Conservation (phyloP, 2,113 vertebrate genomes). For the Apteryx owenii region DNA sequence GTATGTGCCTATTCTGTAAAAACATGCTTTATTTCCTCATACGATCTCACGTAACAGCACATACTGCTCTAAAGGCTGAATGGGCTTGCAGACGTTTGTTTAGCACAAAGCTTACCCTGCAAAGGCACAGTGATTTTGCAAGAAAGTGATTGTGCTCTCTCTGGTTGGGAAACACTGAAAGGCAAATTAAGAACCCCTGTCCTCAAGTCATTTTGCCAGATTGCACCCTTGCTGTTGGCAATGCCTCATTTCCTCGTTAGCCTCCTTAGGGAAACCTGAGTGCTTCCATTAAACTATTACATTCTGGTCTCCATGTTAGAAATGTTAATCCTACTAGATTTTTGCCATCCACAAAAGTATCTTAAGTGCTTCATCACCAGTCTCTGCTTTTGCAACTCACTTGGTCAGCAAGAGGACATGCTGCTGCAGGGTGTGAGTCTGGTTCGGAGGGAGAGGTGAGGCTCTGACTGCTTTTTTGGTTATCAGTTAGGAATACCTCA, state of each 20-base stretch:
- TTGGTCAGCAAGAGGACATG: not conserved
- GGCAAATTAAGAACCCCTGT: conserved; percentile 1
- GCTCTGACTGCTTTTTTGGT: not conserved
- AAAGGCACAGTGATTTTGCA: conserved; percentile 19
- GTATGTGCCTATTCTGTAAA: not conserved
- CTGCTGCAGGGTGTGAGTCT: not conserved
- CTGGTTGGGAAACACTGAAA: conserved; percentile 26
- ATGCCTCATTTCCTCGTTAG: not conserved
- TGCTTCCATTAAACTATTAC: not conserved
- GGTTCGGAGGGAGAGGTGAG: not conserved
- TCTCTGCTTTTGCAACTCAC: not conserved
- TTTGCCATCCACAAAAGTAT: not conserved
- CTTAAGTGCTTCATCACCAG: not conserved
- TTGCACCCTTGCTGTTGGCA: not conserved
- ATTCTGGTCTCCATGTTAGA: not conserved
- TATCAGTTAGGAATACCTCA: not conserved
- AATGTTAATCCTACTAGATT: not conserved
- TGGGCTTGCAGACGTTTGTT: not conserved
- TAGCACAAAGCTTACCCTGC: not conserved
- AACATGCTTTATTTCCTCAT: conserved; percentile 25
- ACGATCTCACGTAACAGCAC: not conserved
- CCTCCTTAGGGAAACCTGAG: not conserved
- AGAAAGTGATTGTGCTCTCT: not conserved
- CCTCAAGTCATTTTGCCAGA: not conserved
- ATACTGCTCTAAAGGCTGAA: not conserved